Conservation (phyloP, 2,113 vertebrate genomes). For the pig (Sus scrofa) region T2T-Sscrofa CM000815.6:85515501-85516000, state of each 20-base stretch:
- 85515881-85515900: not conserved
- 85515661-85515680: not conserved
- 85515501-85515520: not conserved
- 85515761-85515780: not conserved
- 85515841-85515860: not conserved
- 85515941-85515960: not conserved
- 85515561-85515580: conserved; percentile 38
- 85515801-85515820: not conserved
- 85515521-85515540: not conserved
- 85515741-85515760: not conserved
- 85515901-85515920: not conserved
- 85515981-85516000: not conserved
- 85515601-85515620: not conserved
- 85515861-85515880: not conserved
- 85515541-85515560: not conserved
- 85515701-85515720: not conserved
- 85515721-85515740: not conserved
- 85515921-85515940: not conserved
- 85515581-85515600: not conserved
- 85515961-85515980: not conserved
- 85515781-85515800: not conserved
- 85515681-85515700: accelerated
- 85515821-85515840: not conserved
- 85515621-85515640: not conserved
- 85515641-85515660: not conserved